Conservation (phyloP, 2,888 invertebrate genomes). For the Pachliopta kotzebuea region DNA sequence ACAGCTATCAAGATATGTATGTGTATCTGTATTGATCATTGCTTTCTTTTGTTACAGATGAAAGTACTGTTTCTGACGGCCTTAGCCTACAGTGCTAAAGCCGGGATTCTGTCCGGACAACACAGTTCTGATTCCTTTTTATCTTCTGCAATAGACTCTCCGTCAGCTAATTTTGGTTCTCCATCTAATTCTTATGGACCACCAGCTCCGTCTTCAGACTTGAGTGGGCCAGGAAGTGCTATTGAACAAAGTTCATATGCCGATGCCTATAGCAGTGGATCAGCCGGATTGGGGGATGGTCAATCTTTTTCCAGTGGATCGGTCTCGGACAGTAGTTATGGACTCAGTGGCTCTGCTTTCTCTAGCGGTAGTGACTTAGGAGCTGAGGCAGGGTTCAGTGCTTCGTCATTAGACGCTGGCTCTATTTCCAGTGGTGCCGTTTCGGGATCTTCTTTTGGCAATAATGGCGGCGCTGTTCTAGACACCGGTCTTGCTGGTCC, state of each 20-base stretch:
- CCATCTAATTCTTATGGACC: slow-evolving; percentile 60
- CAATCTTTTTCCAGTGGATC: slow-evolving; percentile 27
- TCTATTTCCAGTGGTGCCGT: slow-evolving; percentile 20
- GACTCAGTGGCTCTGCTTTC: slow-evolving; percentile 27
- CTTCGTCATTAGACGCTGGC: slow-evolving; percentile 13
- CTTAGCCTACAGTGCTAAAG: slow-evolving; percentile 58
- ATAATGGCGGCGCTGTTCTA: slow-evolving; percentile 25
- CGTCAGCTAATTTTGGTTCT: slow-evolving; percentile 63
- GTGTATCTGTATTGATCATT: background rate
- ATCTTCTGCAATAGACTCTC: slow-evolving; percentile 56
- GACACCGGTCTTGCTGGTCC: slow-evolving; percentile 20
- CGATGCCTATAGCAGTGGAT: slow-evolving; percentile 30
- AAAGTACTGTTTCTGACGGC: slow-evolving; percentile 61
- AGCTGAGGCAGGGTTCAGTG: slow-evolving; percentile 28
- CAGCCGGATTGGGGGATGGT: slow-evolving; percentile 35
- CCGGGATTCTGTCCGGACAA: slow-evolving; percentile 51
- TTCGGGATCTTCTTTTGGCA: slow-evolving; percentile 10
- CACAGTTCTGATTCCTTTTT: slow-evolving; percentile 58
- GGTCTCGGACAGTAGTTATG: slow-evolving; percentile 29
- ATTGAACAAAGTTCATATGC: slow-evolving; percentile 27
- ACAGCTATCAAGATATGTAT: too few relatives aligned
- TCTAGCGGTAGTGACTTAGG: slow-evolving; percentile 31
- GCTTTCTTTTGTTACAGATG: slow-evolving; percentile 58
- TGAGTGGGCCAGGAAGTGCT: slow-evolving; percentile 31
- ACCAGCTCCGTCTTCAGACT: slow-evolving; percentile 36